Conservation (phyloP, 2,797 vertebrate genomes). For the Bufotes viridis region DNA sequence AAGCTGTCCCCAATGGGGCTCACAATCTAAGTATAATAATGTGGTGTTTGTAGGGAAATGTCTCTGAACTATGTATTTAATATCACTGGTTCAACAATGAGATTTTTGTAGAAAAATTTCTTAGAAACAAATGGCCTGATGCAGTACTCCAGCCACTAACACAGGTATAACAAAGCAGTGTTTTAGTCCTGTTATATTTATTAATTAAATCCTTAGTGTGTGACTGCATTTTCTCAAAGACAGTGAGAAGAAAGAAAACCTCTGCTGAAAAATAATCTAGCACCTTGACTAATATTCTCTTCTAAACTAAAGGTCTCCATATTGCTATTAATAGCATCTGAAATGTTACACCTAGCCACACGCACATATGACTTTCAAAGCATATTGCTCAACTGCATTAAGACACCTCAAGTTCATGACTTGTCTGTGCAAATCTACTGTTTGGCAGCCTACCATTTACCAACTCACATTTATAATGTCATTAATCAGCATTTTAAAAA, state of each 20-base stretch:
- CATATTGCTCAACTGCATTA: slow-evolving; percentile 6
- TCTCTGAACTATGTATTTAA: too few relatives aligned
- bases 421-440: slow-evolving; percentile 22
- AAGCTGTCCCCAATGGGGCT: too few relatives aligned
- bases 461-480: background rate
- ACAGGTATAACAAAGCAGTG: too few relatives aligned
- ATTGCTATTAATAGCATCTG: slow-evolving; percentile 38
- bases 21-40: too few relatives aligned
- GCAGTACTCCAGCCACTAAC: too few relatives aligned
- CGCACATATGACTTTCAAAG: background rate
- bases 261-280: background rate
- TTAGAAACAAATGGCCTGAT: too few relatives aligned
- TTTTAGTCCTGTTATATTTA: too few relatives aligned
- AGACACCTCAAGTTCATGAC: slow-evolving; percentile 9
- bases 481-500: background rate
- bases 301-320: slow-evolving; percentile 23
- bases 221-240: background rate
- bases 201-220: too few relatives aligned
- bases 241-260: background rate
- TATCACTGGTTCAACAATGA: too few relatives aligned
- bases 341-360: slow-evolving; percentile 31
- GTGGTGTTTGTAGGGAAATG: too few relatives aligned
- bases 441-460: background rate
- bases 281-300: background rate
- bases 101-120: too few relatives aligned